Conservation (phyloP, 2,888 invertebrate genomes). For the Epirrhoe tristata region DNA sequence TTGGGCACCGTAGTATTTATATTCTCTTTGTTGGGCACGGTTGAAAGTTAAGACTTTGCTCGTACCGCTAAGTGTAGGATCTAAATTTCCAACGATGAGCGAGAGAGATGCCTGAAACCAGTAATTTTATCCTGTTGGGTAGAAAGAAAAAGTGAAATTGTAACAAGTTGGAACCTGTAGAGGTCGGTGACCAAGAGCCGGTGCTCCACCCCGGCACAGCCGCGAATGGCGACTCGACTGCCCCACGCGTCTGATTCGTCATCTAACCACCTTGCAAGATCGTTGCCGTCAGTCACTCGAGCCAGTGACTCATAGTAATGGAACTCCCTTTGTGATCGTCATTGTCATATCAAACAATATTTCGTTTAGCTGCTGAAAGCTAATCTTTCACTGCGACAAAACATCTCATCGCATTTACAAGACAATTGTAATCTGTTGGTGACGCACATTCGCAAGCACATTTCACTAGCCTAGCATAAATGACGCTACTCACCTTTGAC, state of each 20-base stretch:
- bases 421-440: conserved; percentile 38
- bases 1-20: no score
- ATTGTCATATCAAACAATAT: conserved; percentile 23
- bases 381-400: conserved; percentile 24
- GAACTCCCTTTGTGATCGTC: conserved; percentile 43
- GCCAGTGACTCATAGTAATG: conserved; percentile 54
- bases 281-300: conserved; percentile 50
- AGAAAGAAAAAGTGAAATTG: conserved; percentile 80
- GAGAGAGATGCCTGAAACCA: conserved; percentile 38
- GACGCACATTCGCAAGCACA: conserved; percentile 46
- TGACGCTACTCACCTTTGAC: conserved; percentile 60
- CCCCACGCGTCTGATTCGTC: conserved; percentile 74
- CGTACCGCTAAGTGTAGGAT: conserved; percentile 4
- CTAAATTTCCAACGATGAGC: conserved; percentile 25
- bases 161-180: conserved; percentile 81
- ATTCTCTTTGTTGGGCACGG: no score
- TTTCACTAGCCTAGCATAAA: conserved; percentile 40
- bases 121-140: conserved; percentile 44
- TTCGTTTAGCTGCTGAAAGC: conserved; percentile 24
- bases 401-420: conserved; percentile 19
- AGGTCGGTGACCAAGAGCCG: conserved; percentile 77
- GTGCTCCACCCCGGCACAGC: conserved; percentile 51
- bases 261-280: conserved; percentile 62
- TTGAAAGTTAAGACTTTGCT: background rate
- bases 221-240: conserved; percentile 68